These are phyloP conservation scores for Paramuricea clavata DNA, from an alignment of 92 coral and sea anemone species.

Conservation along the genomic window DNA sequence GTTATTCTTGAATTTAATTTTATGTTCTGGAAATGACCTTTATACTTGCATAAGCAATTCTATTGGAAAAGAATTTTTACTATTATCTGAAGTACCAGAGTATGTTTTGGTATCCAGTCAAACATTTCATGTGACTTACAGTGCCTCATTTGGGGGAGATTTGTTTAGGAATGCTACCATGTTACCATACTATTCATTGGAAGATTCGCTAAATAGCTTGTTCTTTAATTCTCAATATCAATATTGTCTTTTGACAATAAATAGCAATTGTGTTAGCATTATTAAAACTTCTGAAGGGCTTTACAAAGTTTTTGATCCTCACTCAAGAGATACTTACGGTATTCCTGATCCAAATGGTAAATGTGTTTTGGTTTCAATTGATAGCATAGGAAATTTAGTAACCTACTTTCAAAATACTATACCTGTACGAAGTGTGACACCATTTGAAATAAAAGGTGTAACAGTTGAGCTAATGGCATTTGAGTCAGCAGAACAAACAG, in stretches of 20 bases:
- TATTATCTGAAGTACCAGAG: constrained; percentile 3
- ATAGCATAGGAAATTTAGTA: no score
- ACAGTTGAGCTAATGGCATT: no score
- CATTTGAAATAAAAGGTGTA: constrained; percentile 5
- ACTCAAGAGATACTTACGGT: background rate
- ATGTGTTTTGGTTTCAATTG: no score
- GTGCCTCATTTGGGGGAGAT: background rate
- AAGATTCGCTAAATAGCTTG: background rate
- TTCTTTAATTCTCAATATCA: background rate
- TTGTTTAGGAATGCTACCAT: background rate
- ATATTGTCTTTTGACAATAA: background rate
- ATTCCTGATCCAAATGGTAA: constrained; percentile 1
- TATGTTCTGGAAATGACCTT: background rate
- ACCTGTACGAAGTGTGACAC: background rate
- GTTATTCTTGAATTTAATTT: background rate
- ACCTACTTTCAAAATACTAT: no score
- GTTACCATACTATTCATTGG: background rate
- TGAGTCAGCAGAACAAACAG: no score
- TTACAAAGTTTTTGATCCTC: no score
- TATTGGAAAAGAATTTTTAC: background rate
- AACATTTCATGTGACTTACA: background rate
- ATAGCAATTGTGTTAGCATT: background rate
- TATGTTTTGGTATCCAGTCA: background rate
- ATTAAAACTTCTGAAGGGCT: background rate
- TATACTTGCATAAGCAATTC: background rate